Base-by-base conservation (phyloP, 2,888 invertebrate genomes). In the Platycheirus rosarum region DNA sequence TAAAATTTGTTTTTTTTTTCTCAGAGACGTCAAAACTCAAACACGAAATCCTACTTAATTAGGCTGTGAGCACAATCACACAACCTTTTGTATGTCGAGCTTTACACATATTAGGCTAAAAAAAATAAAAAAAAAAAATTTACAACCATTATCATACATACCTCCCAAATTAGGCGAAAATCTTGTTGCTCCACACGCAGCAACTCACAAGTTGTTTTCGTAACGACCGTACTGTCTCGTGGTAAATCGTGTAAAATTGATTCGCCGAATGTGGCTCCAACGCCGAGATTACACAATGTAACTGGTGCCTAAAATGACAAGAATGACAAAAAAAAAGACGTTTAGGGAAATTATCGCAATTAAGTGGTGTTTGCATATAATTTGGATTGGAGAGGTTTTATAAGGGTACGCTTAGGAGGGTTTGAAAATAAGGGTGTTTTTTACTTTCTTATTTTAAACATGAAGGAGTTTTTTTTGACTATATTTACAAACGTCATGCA, bases 231-330 rank as follows among this genome's bases (percentile, higher is more conserved):
- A 85, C 93, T 93, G 86, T 94, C 93, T 84, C 95, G 91, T 8
- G 95, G 94, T 84, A 94, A 91, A 89, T 95, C 94, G 87, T 94
- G 93, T 85, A 95, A 91, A 86, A 95, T 93, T 66, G 94, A 94
- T 91, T 95, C 95, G 0, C 95, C 95, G 88, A 95, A 95, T 70
- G 95, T 94, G 75, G 94, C 94, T 20, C 95, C 95, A 79, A 94
- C 93, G 48, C 94, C 94, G 80, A 95, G 91, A 80, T 93, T 94
- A 88, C 94, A 93, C 86, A 94, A 88, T 29, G 93, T 93, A 66
- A 93, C 93, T 26, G 93, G 92, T 87, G 93, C 92, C 94, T 94
- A 91, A 14, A 92, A 92, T 13, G 48, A 84, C 60, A 82, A 40
- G 40, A 40, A 29, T 23, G 44, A 46, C 2, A 53, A 32, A 62